Percentiles rank a stretch among this genome's conserved stretches.
These are phyloP conservation scores for Phymastichus coffea DNA, from an alignment of 1,140 invertebrate species.

Conservation along the genomic window DNA sequence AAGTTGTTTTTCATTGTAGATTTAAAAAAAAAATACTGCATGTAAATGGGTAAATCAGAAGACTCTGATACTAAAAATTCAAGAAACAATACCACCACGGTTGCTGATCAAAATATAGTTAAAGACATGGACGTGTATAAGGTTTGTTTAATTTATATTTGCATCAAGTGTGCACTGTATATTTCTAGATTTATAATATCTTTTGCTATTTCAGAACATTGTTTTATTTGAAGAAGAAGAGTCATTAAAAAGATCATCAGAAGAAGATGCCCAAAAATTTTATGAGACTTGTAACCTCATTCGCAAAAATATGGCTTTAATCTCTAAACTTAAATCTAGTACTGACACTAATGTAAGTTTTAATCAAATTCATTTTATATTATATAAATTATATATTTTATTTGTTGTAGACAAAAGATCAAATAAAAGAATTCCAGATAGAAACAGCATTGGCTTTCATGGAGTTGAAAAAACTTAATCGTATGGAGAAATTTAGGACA, in stretches of 20 bases:
- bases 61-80: slow-evolving; percentile 43
- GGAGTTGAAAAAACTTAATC: slow-evolving; percentile 84
- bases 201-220: no score
- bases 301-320: slow-evolving; percentile 64
- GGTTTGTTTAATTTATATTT: slow-evolving; percentile 34
- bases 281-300: slow-evolving; percentile 69
- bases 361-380: slow-evolving; percentile 11
- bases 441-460: slow-evolving; percentile 75
- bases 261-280: slow-evolving; percentile 69
- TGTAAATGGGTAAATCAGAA: slow-evolving; percentile 52
- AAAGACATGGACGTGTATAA: slow-evolving; percentile 51
- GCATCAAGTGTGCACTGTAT: no score
- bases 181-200: no score
- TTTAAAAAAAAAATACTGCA: no score
- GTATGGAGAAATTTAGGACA: slow-evolving; percentile 84
- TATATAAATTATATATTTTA: slow-evolving; percentile 10
- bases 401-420: slow-evolving; percentile 59
- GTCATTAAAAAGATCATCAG: slow-evolving; percentile 63
- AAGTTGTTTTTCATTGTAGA: no score
- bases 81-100: slow-evolving; percentile 39
- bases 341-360: slow-evolving; percentile 57
- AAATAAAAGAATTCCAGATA: slow-evolving; percentile 67
- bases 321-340: slow-evolving; percentile 64
- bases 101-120: slow-evolving; percentile 18
- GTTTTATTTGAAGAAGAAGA: slow-evolving; percentile 74